Base-by-base conservation (phyloP, 2,888 invertebrate genomes). In the Ornithoptera priamus region DNA sequence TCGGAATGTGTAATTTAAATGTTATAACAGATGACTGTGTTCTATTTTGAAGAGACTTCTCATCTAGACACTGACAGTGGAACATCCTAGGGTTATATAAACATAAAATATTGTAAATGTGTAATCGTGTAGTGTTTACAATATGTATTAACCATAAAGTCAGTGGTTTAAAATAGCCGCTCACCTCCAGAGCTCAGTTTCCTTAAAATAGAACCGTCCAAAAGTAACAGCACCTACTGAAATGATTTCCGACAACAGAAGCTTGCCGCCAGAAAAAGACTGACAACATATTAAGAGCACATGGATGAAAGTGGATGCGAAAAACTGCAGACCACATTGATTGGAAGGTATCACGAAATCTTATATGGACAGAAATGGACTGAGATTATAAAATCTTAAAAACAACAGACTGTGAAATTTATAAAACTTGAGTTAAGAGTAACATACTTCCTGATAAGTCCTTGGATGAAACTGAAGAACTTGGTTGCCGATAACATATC, bases 391-490 rank as follows among this genome's bases (percentile, higher is more conserved):
- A 50, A 50, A 50, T 17, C 4, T 17, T 50, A 18, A 50, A 50
- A 50, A 17, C 50, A 39, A 39, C 1, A 39, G 39, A 10, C 39
- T 10, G 8, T 10, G 8, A 39, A 39, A 7, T 39, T 8, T 39
- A 7, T 39, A 39, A 39, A 39, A 39, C 8, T 39, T 50, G 15
- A 50, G 50, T 50, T 17, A 50, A 12, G 12, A 50, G 15, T 17
- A 15, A 50, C 50, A 58, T 83, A 97, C 97, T 93, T 97, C 96
- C 74, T 94, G 94, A 86, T 95, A 97, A 20, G 95, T 94, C 58
- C 93, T 86, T 10, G 95, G 93, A 79, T 94, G 94, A 81, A 95
- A 97, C 66, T 97, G 95, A 73, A 97, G 84, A 72, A 94, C 93
- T 68, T 95, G 94, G 78, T 94, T 95, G 7, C 94, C 95, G 66